Evolutionary conservation across 2,113 vertebrate species (phyloP).

Genomic region (Phalacrocorax pelagicus): DNA sequence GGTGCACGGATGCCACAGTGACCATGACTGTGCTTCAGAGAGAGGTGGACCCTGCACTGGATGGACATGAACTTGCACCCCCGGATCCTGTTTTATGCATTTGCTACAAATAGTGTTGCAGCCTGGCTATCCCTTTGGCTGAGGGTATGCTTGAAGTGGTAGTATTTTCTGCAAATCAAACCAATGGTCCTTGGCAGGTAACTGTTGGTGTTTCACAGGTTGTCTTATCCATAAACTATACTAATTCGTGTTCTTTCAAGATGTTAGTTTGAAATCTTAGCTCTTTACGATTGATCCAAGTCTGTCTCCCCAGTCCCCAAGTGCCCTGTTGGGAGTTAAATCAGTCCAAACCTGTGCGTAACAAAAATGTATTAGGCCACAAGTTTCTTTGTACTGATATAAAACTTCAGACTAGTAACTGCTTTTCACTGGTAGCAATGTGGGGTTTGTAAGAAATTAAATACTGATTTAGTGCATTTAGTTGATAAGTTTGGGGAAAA

Average conservation of each 20-base stretch:
- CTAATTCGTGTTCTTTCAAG: background rate
- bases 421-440: background rate
- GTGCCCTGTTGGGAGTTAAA: background rate
- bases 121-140: background rate
- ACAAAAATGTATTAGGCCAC: background rate
- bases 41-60: background rate
- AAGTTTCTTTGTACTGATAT: background rate
- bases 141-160: background rate
- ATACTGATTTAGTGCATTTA: background rate
- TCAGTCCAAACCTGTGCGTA: background rate
- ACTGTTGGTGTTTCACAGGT: background rate
- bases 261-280: background rate
- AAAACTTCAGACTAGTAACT: background rate
- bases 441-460: background rate
- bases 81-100: background rate
- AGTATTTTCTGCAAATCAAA: background rate
- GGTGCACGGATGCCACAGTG: background rate
- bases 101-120: background rate
- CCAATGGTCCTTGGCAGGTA: background rate
- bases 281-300: background rate
- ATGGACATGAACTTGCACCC: background rate
- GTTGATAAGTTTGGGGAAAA: background rate
- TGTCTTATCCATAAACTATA: background rate
- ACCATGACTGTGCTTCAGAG: background rate
- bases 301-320: background rate